phyloP scores from a whole-genome alignment of 2,113 vertebrate species.

The Grus americana region DNA sequence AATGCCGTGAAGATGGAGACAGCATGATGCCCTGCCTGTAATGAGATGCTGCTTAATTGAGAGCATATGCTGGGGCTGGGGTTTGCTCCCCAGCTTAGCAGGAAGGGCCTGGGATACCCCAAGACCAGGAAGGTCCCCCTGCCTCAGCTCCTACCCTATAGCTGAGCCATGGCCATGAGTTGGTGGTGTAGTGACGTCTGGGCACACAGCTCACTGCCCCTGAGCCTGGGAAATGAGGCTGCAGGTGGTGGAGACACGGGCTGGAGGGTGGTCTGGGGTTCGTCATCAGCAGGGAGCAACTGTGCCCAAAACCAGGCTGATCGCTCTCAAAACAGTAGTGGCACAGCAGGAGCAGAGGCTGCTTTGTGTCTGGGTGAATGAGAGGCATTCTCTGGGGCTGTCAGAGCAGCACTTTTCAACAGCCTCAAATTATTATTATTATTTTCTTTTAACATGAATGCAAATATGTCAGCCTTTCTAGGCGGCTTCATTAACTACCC shows the following conservation, averaged over 20 bases:
- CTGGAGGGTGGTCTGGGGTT: fast-evolving
- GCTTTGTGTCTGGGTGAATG: background rate
- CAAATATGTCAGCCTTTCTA: constrained; percentile 26
- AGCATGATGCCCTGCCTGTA: background rate
- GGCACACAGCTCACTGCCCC: background rate
- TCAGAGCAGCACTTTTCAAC: constrained; percentile 42
- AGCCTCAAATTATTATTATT: constrained; percentile 52
- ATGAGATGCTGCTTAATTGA: background rate
- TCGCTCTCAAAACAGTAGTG: background rate
- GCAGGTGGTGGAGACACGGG: background rate
- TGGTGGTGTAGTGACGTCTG: fast-evolving
- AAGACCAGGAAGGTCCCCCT: background rate
- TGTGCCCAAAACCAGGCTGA: background rate
- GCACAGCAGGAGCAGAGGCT: background rate
- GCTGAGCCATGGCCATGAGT: background rate
- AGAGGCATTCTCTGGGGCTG: background rate
- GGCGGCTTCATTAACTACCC: constrained; percentile 49
- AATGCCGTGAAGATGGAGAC: background rate
- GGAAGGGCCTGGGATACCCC: background rate
- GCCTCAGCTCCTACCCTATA: background rate
- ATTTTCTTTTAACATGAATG: constrained; percentile 41
- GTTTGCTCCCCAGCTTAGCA: background rate
- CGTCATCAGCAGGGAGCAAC: background rate
- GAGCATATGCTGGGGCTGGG: background rate
- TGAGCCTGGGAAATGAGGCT: background rate